These are phyloP conservation scores for Nysson spinosus DNA, from an alignment of 2,888 invertebrate genomes.

Conservation along the genomic window DNA sequence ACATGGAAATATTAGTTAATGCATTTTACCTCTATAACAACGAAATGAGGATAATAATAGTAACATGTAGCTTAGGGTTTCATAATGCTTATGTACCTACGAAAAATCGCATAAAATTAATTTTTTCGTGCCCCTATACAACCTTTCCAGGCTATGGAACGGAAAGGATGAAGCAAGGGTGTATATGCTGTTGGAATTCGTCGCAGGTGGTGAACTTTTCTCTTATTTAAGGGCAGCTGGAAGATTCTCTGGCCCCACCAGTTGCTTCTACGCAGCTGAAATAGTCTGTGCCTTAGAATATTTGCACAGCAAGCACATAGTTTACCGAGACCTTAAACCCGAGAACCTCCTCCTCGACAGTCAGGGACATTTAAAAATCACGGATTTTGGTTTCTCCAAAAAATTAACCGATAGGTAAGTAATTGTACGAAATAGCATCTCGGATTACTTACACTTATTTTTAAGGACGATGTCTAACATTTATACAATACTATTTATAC, in stretches of 20 bases:
- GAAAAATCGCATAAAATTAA: too few species aligned
- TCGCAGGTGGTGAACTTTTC: conserved; percentile 97
- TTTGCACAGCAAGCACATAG: conserved; percentile 92
- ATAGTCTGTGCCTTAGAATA: conserved; percentile 96
- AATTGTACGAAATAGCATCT: not conserved
- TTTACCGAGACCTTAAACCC: conserved; percentile 93
- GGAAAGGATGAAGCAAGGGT: conserved; percentile 93
- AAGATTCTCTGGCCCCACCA: conserved; percentile 90
- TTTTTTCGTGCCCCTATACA: too few species aligned
- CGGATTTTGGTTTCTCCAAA: conserved; percentile 99
- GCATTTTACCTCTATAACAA: too few species aligned
- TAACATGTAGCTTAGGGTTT: too few species aligned
- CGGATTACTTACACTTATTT: too few species aligned
- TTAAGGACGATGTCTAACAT: too few species aligned
- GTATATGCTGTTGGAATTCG: conserved; percentile 98
- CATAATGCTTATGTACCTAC: too few species aligned
- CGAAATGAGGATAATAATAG: too few species aligned
- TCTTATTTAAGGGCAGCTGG: conserved; percentile 96
- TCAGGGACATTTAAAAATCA: conserved; percentile 97
- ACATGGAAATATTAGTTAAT: too few species aligned
- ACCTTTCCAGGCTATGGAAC: conserved; percentile 87
- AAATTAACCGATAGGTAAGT: conserved; percentile 88
- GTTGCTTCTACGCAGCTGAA: conserved; percentile 96
- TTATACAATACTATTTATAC: too few species aligned
- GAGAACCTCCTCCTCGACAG: conserved; percentile 95